These are phyloP conservation scores for Leptinotarsa peninsularis DNA, from an alignment of 2,888 invertebrate species.

Conservation along the genomic window DNA sequence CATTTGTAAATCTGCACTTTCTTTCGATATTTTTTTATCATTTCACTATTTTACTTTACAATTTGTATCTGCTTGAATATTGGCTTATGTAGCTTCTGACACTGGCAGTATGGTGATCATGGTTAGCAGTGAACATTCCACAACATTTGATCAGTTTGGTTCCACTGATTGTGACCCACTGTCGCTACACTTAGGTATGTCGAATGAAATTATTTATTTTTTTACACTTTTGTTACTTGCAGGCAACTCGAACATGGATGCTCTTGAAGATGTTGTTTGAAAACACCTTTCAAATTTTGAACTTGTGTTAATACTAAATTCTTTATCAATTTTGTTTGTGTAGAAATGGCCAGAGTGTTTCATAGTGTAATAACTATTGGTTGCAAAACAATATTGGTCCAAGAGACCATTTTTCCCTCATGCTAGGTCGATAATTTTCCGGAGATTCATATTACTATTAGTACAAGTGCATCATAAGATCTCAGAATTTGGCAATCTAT, in stretches of 20 bases:
- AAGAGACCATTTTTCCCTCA: too few species aligned
- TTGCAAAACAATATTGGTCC: too few species aligned
- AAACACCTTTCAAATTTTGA: background rate
- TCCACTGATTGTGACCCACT: slow-evolving; percentile 58
- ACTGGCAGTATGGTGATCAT: slow-evolving; percentile 66
- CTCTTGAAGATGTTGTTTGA: background rate
- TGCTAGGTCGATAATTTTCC: too few species aligned
- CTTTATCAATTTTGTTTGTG: too few species aligned
- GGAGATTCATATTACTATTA: too few species aligned
- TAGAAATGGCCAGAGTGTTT: too few species aligned
- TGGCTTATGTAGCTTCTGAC: slow-evolving; percentile 64
- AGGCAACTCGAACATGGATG: too few species aligned
- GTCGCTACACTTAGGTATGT: slow-evolving; percentile 67
- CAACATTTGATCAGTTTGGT: slow-evolving; percentile 58
- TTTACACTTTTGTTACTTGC: slow-evolving; percentile 36
- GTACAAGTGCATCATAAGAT: too few species aligned
- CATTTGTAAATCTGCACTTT: slow-evolving; percentile 35
- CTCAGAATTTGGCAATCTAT: too few species aligned
- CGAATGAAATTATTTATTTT: slow-evolving; percentile 32
- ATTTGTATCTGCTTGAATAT: slow-evolving; percentile 54
- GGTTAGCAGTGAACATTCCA: slow-evolving; percentile 64
- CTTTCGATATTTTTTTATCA: slow-evolving; percentile 42
- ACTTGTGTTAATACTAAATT: background rate
- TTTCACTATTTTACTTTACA: slow-evolving; percentile 40
- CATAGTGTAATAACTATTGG: too few species aligned